phyloP scores from a whole-genome alignment of 2,113 vertebrate species.

The Andinoacara biseriatus region DNA sequence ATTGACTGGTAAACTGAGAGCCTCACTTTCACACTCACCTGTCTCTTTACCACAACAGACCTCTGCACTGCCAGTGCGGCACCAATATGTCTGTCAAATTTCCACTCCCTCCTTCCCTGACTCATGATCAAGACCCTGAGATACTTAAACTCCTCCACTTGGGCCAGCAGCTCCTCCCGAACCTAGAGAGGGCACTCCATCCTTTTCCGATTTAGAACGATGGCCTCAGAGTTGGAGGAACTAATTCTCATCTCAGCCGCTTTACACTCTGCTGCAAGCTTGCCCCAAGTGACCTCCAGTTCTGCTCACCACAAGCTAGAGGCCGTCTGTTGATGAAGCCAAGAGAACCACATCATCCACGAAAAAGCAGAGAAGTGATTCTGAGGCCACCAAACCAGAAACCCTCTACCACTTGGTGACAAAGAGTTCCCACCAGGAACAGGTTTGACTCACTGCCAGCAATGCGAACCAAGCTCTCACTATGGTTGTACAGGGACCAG shows the following conservation, averaged over 20 bases:
- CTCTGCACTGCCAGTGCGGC: rapidly evolving
- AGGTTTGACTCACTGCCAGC: background rate
- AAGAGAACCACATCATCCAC: background rate
- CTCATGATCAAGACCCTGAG: background rate
- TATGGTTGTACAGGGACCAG: too few species aligned
- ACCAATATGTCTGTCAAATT: background rate
- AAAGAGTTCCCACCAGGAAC: rapidly evolving
- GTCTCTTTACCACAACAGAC: background rate
- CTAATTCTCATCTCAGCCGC: background rate
- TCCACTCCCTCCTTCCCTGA: background rate
- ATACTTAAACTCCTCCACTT: background rate
- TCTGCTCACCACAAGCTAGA: background rate
- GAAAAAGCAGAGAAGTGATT: background rate
- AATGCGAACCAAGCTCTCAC: background rate
- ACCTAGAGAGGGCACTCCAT: background rate
- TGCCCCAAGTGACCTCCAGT: rapidly evolving
- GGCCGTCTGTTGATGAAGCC: background rate
- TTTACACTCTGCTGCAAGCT: background rate
- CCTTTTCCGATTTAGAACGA: rapidly evolving
- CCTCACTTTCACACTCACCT: background rate
- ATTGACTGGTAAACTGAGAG: background rate
- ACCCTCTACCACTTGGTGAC: background rate
- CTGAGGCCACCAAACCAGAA: background rate
- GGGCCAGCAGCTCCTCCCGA: background rate
- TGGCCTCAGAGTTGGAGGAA: background rate